A percentile compares a stretch with the other conserved stretches of the same genome.
Conservation (phyloP, 2,113 vertebrate species). For the Hirundichthys speculiger region DNA sequence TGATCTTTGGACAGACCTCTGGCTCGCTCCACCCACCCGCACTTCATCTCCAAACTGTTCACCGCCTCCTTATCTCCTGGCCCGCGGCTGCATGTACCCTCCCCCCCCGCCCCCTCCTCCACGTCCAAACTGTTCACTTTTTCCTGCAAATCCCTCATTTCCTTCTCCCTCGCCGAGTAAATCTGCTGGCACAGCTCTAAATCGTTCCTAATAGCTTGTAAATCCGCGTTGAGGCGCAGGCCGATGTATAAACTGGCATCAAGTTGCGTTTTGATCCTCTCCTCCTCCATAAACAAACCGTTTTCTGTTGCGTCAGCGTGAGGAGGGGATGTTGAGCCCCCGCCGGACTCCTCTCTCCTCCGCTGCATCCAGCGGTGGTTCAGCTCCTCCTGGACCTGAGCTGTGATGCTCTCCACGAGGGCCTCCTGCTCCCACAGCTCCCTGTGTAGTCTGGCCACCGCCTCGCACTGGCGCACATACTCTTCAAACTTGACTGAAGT, state of each 20-base stretch:
- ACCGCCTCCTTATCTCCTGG: constrained; percentile 39
- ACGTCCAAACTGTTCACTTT: constrained; percentile 82
- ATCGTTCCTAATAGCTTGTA: constrained; percentile 85
- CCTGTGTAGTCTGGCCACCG: constrained; percentile 85
- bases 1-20: constrained; percentile 82
- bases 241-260: constrained; percentile 93
- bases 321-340: constrained; percentile 1
- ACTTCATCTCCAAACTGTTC: constrained; percentile 44
- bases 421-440: constrained; percentile 86
- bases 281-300: constrained; percentile 83
- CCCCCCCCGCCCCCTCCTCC: constrained; percentile 47
- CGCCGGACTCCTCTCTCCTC: constrained; percentile 82
- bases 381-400: constrained; percentile 91
- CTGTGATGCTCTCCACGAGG: constrained; percentile 82
- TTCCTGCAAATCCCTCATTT: constrained; percentile 86
- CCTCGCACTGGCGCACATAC: constrained; percentile 78
- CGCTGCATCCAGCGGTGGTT: constrained; percentile 91
- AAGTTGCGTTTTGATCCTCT: constrained; percentile 89
- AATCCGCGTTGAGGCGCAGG: constrained; percentile 89
- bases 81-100: constrained; percentile 11
- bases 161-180: constrained; percentile 83
- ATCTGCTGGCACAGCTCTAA: constrained; percentile 85
- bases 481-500: constrained; percentile 76
- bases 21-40: constrained; percentile 86
- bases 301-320: constrained; percentile 59